A percentile compares a stretch with the other conserved stretches of the same genome.
Conservation (phyloP, 1,140 invertebrate genomes). For the Triops longicaudatus region DNA sequence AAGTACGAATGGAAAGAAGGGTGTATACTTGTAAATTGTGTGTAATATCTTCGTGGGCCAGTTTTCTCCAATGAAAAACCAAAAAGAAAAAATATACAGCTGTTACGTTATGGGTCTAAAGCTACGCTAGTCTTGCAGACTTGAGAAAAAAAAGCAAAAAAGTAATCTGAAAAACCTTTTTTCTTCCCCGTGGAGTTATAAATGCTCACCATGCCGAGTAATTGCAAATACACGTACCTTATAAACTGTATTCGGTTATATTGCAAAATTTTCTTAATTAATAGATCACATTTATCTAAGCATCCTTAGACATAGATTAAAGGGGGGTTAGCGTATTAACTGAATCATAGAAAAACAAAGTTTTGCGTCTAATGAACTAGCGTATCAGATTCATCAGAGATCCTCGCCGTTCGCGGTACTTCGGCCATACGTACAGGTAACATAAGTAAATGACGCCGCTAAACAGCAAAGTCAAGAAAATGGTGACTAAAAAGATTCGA, state of each 20-base stretch:
- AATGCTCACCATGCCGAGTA: background rate
- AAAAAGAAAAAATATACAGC: conserved; percentile 1
- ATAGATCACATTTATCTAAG: background rate
- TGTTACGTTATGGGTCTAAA: background rate
- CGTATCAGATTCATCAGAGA: conserved; percentile 26
- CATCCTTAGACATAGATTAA: background rate
- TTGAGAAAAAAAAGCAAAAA: background rate
- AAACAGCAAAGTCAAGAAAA: conserved; percentile 28
- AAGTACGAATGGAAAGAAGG: background rate
- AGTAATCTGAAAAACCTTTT: background rate
- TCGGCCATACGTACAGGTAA: conserved; percentile 23
- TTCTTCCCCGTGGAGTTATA: background rate
- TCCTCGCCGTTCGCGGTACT: conserved; percentile 26
- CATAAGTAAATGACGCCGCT: conserved; percentile 9
- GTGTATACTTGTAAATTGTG: too few species aligned
- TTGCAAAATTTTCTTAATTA: background rate
- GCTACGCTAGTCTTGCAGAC: background rate
- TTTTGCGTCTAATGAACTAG: too few species aligned
- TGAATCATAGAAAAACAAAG: too few species aligned
- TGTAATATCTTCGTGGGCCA: background rate
- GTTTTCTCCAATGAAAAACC: background rate
- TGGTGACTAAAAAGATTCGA: conserved; percentile 24
- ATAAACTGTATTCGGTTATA: background rate
- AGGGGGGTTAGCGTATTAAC: background rate
- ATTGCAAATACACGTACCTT: background rate